Evolutionary conservation across 2,113 vertebrate genomes (phyloP).

Genomic region (Scolopax mira): DNA sequence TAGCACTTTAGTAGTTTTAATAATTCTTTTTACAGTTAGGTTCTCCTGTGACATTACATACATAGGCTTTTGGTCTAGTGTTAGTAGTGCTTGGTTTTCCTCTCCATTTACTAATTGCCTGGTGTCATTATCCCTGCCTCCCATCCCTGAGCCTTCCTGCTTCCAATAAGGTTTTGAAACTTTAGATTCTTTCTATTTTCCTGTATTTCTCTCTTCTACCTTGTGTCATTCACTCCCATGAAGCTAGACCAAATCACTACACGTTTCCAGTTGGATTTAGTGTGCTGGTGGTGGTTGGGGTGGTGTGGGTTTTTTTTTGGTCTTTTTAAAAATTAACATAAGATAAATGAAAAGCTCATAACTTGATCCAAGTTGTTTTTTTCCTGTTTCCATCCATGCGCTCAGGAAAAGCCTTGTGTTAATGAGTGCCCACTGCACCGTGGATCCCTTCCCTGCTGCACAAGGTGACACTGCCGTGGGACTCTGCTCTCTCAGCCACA

Average conservation of each 20-base stretch:
- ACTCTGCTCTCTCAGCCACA: not conserved
- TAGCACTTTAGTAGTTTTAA: not conserved
- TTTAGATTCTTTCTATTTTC: not conserved
- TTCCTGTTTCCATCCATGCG: not conserved
- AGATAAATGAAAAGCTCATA: not conserved
- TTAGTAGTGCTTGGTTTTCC: not conserved
- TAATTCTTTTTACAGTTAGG: not conserved
- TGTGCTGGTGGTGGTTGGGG: not conserved
- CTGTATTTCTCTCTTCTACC: not conserved
- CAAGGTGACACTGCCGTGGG: accelerated
- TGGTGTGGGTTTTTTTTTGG: too few species aligned
- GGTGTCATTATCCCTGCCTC: not conserved
- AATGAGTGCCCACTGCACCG: not conserved
- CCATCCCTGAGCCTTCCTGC: not conserved
- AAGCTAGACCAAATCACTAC: not conserved
- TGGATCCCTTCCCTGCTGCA: not conserved
- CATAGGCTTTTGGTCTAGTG: not conserved
- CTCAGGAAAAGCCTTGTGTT: not conserved
- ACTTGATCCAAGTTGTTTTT: not conserved
- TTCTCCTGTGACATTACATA: not conserved
- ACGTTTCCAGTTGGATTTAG: not conserved
- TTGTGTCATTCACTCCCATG: not conserved
- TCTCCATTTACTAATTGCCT: not conserved
- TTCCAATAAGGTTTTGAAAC: not conserved
- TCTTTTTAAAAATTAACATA: not conserved